phyloP scores from a whole-genome alignment of 2,113 vertebrate genomes.

The Parotia lawesii region DNA sequence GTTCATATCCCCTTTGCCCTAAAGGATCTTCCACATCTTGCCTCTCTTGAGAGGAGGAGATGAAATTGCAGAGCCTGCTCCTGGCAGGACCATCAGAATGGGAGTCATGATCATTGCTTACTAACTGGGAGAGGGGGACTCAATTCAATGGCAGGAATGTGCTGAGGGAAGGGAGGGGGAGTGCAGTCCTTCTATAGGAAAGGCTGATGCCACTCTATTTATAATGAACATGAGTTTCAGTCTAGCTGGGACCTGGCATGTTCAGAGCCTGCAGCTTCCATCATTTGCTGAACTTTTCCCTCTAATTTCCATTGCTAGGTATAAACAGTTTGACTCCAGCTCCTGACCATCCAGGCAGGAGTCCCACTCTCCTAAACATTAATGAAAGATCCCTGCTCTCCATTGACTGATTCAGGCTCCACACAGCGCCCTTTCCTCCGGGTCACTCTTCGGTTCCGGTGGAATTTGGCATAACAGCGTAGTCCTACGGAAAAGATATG shows the following conservation, averaged over 20 bases:
- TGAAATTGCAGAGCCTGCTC: neutral
- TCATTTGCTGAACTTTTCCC: neutral
- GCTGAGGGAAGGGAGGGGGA: neutral
- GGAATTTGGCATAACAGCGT: constrained; percentile 95
- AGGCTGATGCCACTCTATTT: neutral
- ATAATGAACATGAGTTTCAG: neutral
- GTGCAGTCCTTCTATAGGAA: neutral
- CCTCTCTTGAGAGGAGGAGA: neutral
- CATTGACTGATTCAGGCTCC: constrained; percentile 83
- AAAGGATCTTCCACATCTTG: neutral
- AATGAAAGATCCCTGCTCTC: constrained; percentile 92
- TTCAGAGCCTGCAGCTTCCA: constrained; percentile 23
- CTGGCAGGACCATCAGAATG: neutral
- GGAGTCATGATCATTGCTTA: neutral
- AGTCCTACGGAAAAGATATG: constrained; percentile 73
- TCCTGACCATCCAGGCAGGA: neutral
- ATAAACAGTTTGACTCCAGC: neutral
- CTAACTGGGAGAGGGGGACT: neutral
- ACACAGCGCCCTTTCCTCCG: constrained; percentile 92
- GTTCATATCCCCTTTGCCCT: neutral
- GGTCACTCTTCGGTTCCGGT: constrained; percentile 92
- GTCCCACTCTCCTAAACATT: constrained; percentile 73
- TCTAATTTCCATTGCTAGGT: neutral
- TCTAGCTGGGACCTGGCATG: neutral
- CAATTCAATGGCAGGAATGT: neutral